Conservation (phyloP, 2,113 vertebrate genomes). For the Spilogale gracilis region DNA sequence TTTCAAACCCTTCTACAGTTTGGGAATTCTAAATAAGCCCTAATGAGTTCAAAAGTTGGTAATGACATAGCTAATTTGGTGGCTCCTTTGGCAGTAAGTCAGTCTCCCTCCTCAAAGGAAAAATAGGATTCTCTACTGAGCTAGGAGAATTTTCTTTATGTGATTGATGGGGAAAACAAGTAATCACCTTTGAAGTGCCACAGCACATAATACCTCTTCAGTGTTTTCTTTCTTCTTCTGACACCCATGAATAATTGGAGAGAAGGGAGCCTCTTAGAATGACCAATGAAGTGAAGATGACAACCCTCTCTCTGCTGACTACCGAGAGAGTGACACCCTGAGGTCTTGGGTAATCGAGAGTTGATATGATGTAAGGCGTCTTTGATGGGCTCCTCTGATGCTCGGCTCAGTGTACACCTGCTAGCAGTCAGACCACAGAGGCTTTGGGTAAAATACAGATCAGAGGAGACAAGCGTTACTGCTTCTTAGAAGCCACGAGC, state of each 20-base stretch:
- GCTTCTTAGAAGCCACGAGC: background rate
- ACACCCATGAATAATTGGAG: constrained; percentile 87
- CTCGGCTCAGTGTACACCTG: constrained; percentile 26
- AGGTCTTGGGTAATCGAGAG: constrained; percentile 66
- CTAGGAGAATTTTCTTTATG: constrained; percentile 87
- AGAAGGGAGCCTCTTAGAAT: constrained; percentile 85
- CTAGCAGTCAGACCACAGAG: background rate
- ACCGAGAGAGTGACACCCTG: constrained; percentile 75
- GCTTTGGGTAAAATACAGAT: background rate
- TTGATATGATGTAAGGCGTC: constrained; percentile 72
- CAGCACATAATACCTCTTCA: constrained; percentile 85
- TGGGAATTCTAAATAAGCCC: constrained; percentile 78
- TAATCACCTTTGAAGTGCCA: constrained; percentile 90
- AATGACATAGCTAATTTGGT: constrained; percentile 85
- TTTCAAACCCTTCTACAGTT: constrained; percentile 79
- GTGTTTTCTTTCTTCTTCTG: constrained; percentile 87
- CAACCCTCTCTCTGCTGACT: constrained; percentile 83
- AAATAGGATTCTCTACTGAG: constrained; percentile 87
- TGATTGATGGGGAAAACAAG: constrained; percentile 90
- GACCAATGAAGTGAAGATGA: constrained; percentile 86
- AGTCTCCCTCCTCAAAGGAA: constrained; percentile 87
- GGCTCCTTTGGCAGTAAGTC: constrained; percentile 81
- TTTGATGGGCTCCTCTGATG: constrained; percentile 69
- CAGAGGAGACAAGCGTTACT: background rate
- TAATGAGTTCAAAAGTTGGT: constrained; percentile 85